Evolutionary conservation across 1,140 invertebrate genomes (phyloP), one percentile per base, ranked within the genome.

Genomic region (Nilaparvata lugens): DNA sequence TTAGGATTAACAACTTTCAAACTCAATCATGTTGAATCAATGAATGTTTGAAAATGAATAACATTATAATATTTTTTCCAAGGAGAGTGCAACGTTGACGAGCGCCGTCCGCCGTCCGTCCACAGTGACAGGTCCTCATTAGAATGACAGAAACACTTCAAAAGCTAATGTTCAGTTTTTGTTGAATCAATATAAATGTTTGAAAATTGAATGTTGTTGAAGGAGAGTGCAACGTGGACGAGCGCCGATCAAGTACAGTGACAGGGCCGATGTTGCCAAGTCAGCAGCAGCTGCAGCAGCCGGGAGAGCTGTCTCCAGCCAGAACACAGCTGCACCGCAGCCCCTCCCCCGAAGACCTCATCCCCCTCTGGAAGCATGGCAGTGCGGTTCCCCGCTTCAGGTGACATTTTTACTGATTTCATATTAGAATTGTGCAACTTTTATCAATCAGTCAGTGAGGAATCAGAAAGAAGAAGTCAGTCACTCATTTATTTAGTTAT

Each of bases 281-380:
- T 4, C 52, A n/a, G 14, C 19, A 42, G 23, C 13, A 35, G 18
- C n/a, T 52, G 25, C 62, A 56, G 21, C 62, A 21, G 14, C 19
- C 57, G 23, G 59, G 25, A 24, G 23, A 23, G 5, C 13, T 38
- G n/a, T 21, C 48, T 53, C 45, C 51, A 4, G 48, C 19, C 1
- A 35, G 58, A 21, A 35, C 18, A 13, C 13, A 35, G 18, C n/a
- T 52, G 25, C 62, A 56, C 24, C 62, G 63, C 28, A 66, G 63
- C 52, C 78, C 80, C 1, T 81, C 81, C 0, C 79, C 80, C 14
- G 74, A 75, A 9, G 75, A 76, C 9, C 71, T 76, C 9, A 60
- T 74, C 3, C 56, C 73, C 19, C 56, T 71, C 1, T 80, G 78
- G 77, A 77, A 74, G 59, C 72, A 35, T 35, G 73, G n/a, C 65